Base-by-base conservation (phyloP, 2,888 invertebrate species). In the Dermolepida albohirtum region DNA sequence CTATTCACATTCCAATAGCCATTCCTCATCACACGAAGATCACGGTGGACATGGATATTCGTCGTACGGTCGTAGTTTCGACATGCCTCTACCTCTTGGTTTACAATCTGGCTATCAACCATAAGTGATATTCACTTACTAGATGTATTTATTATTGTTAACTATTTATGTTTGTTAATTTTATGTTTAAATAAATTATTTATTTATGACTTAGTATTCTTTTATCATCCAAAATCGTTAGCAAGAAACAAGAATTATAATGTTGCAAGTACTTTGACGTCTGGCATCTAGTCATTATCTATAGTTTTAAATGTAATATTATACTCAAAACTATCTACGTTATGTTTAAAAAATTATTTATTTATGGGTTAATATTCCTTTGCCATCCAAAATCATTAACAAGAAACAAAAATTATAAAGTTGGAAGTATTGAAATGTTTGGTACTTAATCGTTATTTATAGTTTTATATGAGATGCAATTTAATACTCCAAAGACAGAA, bases 1-100 rank as follows among this genome's bases (percentile, higher is more conserved):
- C 0, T 93, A 93, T 79, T 88, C 89, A 0, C 90, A 90, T 76
- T 86, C 89, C 2, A 89, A 90, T 76, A 88, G 89, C 0, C 90
- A 92, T 77, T 87, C 87, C 51, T 82, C 85, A 1, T 90, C 90
- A 68, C 90, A 91, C 68, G 90, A 90, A 70, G 89, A 90, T 68
- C 78, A 80, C 67, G 82, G 80, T 12, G 74, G 77, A 17, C 78
- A 79, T 70, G 81, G 81, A 8, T 84, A 85, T 0, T 87, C 89
- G 16, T 87, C 87, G 7, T 87, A 86, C 81, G 86, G 86, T 55
- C 83, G 87, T 52, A 86, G 86, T 74, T 85, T 86, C 59, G 82
- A 84, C 67, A 74, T 81, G 74, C 82, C 83, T 8, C 70, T 83
- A 68, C 83, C 83, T 57, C 73, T 83, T 55, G 82, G 82, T 16